Evolutionary conservation across 2,888 invertebrate genomes (phyloP), one percentile per base, ranked within the genome.

Genomic region (Chaitophorus viminalis): DNA sequence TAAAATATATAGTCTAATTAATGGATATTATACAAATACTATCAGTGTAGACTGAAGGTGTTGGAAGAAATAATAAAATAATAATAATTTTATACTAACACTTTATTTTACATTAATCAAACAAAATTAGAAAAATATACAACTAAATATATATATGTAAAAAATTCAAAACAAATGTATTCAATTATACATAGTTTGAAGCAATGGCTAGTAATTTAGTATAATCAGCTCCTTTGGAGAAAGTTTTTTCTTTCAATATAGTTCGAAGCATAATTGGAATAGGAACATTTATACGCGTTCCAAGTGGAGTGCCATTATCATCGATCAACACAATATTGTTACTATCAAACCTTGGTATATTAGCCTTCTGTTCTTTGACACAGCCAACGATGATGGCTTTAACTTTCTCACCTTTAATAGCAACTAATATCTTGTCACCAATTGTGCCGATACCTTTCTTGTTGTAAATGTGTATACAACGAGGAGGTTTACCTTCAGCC

Each of bases 301-400:
- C 99, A 6, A 99, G 92, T 0, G 99, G 99, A 25, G 96, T 95
- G 31, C 99, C 99, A 91, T 94, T 96, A 90, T 99, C 98, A 91
- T 99, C 98, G 74, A 99, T 95, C 0, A 99, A 92, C 1, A 99
- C 99, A 86, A 99, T 92, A 92, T 99, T 99, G 91, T 99, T 99
- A 90, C 95, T 96, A 91, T 99, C 99, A 91, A 96, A 98, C 91
- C 95, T 95, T 0, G 99, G 98, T 68, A 97, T 93, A 91, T 95
- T 95, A 0, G 94, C 92, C 88, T 93, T 93, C 91, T 98, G 98
- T 84, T 94, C 94, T 91, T 96, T 96, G 91, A 96, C 97, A 81
- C 97, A 92, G 0, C 99, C 99, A 4, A 97, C 97, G 46, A 98
- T 93, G 89, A 98, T 96, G 9, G 95, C 99, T 91, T 96, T 97